Evolutionary conservation across 2,113 vertebrate genomes (phyloP).

Genomic region (Gavialis gangeticus): DNA sequence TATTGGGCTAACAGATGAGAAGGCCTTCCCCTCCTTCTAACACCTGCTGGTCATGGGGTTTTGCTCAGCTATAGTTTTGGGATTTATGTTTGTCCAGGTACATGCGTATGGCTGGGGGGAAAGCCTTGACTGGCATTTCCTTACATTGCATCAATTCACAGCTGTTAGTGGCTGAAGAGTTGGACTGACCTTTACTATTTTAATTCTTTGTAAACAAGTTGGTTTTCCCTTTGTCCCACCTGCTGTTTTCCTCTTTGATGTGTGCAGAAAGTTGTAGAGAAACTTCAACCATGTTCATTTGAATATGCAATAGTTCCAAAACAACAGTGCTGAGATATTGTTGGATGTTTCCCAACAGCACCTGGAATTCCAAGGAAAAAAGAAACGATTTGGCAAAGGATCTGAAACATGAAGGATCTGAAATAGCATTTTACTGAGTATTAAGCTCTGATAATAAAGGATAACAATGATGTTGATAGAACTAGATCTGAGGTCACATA

Average conservation of each 20-base stretch:
- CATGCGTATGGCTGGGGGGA: not conserved
- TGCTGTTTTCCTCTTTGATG: constrained; percentile 1
- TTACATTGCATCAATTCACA: not conserved
- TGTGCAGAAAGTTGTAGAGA: not conserved
- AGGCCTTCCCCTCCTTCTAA: no score
- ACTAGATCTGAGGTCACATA: not conserved
- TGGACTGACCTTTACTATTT: not conserved
- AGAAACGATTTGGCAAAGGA: not conserved
- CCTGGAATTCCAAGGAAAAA: not conserved
- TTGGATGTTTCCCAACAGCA: not conserved
- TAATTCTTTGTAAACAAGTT: not conserved
- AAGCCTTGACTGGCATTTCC: not conserved
- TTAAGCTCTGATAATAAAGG: not conserved
- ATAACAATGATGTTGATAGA: not conserved
- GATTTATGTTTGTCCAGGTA: no score
- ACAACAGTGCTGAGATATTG: not conserved
- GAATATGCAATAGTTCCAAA: constrained; percentile 18
- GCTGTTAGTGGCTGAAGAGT: not conserved
- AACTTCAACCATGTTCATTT: constrained; percentile 27
- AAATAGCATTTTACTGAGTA: not conserved
- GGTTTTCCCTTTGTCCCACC: not conserved
- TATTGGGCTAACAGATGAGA: no score
- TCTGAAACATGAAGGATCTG: not conserved
- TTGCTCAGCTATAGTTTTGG: no score
- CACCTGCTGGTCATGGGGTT: no score